phyloP scores from a whole-genome alignment of 2,888 invertebrate species.

The Xanthorhoe designata region DNA sequence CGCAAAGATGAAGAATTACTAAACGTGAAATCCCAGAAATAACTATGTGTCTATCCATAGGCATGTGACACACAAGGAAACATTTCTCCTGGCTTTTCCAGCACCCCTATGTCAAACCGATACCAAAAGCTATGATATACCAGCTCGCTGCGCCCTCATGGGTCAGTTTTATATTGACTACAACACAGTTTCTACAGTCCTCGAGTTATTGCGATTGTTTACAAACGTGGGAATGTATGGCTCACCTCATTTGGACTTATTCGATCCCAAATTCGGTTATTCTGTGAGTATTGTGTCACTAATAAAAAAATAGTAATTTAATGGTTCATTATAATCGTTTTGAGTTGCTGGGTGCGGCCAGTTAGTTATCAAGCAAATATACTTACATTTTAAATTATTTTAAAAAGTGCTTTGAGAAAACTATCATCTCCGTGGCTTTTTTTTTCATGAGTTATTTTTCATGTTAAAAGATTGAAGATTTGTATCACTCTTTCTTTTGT shows the following conservation, averaged over 20 bases:
- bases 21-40: neutral
- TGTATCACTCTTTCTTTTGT: neutral
- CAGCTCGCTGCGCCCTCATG: constrained; percentile 24
- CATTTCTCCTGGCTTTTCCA: constrained; percentile 20
- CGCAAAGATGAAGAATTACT: no score
- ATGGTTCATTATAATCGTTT: neutral
- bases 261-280: neutral
- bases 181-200: neutral
- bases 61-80: constrained; percentile 2
- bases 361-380: no score
- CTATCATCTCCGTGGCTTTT: neutral
- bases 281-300: constrained; percentile 18
- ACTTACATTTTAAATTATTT: neutral
- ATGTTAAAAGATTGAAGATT: no score
- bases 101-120: constrained; percentile 22
- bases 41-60: neutral
- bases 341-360: neutral
- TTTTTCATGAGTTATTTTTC: no score
- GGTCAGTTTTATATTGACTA: constrained; percentile 10
- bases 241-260: constrained; percentile 3
- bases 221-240: constrained; percentile 17
- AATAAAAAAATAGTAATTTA: neutral
- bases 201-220: constrained; percentile 5
- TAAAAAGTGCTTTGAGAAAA: neutral
- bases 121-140: constrained; percentile 23